These are phyloP conservation scores for Geophilus truncorum DNA, from an alignment of 2,888 invertebrate species.

Conservation along the genomic window DNA sequence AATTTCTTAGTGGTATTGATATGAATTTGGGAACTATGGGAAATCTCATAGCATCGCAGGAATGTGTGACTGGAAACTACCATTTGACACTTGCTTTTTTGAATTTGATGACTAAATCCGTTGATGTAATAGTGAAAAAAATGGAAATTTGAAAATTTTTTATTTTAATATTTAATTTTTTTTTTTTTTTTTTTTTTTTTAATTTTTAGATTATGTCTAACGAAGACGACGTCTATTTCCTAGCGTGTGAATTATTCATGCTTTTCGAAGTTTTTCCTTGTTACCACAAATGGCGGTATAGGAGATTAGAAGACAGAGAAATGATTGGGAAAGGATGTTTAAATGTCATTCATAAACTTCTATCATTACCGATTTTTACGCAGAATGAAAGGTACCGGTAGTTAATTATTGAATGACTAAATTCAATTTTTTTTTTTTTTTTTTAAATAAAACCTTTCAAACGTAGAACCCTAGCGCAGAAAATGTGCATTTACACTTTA, in stretches of 20 bases:
- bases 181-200: background rate
- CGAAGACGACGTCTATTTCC: conserved; percentile 38
- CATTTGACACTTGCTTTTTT: conserved; percentile 38
- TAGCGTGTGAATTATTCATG: conserved; percentile 45
- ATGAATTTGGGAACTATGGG: conserved; percentile 38
- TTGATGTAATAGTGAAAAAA: no score
- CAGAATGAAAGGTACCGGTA: background rate
- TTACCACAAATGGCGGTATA: conserved; percentile 49
- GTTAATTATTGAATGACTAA: background rate
- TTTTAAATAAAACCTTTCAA: background rate
- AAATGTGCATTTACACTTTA: conserved; percentile 47
- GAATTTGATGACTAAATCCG: conserved; percentile 35
- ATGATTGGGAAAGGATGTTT: conserved; percentile 46
- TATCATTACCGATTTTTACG: conserved; percentile 38
- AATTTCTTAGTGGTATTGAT: conserved; percentile 38
- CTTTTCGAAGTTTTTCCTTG: conserved; percentile 49
- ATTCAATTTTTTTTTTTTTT: background rate
- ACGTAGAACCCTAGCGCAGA: conserved; percentile 31
- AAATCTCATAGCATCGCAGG: conserved; percentile 37
- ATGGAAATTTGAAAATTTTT: background rate
- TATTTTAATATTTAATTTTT: background rate
- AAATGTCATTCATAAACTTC: conserved; percentile 47
- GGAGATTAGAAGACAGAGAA: conserved; percentile 43
- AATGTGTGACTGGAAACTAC: conserved; percentile 39
- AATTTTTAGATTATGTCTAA: conserved; percentile 36